Evolutionary conservation across 2,888 invertebrate genomes (phyloP), one percentile per base, ranked within the genome.

Genomic region (Mystacides longicornis): DNA sequence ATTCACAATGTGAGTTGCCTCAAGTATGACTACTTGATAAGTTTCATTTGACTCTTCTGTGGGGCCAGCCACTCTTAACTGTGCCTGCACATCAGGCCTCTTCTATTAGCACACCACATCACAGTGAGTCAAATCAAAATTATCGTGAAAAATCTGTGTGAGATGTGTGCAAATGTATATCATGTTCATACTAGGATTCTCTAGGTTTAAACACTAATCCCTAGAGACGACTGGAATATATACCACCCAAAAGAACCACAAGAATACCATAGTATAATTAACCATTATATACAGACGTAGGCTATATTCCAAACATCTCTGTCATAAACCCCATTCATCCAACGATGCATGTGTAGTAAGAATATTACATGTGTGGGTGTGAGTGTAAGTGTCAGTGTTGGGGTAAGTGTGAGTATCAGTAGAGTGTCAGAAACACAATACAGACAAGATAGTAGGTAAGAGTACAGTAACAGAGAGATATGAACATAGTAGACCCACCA

Each of bases 401-500:
- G 11, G 46, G 52, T 52, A 59, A 53, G 31, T 33, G 45, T 27
- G 20, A 23, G 46, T 20, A 46, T 51, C 43, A 52, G 49, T 20
- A 42, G 42, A 18, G 52, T 43, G 43, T 33, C 21, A 49, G 43
- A 43, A 21, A 49, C 42, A 47, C 23, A 33, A 27, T 47, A 19
- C 22, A 51, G 51, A 51, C 37, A 51, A 49, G 52, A 48, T 48
- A 45, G 31, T 37, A 37, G 16, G 37, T 7, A 27, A 27, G 5
- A 7, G 5, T 7, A 7, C 5, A 7, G 27, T 27, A 27, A 27
- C 5, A 11, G 27, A 11, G 5, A 27, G 14, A 37, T 3, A 14
- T 37, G 16, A 3, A 37, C 16, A 37, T 3, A 55, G 50, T 74
- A 74, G 75, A 77, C 77, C 77, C 84, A 79, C 79, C 79, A 65